phyloP scores from a whole-genome alignment of 2,888 invertebrate species.

The Hypsopygia costalis region DNA sequence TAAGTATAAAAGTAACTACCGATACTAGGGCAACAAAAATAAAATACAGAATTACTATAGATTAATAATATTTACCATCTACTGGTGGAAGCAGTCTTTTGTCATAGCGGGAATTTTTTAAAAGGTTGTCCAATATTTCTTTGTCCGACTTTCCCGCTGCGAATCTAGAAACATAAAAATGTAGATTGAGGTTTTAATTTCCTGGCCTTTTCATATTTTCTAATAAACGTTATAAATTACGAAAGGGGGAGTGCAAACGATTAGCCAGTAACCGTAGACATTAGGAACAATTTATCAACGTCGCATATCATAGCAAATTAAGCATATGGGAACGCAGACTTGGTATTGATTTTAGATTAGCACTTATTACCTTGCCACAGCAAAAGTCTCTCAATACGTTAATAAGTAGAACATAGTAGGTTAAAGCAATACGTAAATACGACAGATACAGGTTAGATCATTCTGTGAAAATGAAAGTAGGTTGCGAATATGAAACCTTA shows the following conservation, averaged over 20 bases:
- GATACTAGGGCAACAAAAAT: background rate
- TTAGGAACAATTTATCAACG: constrained; percentile 37
- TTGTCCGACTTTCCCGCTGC: constrained; percentile 96
- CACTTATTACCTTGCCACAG: constrained; percentile 38
- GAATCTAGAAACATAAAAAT: constrained; percentile 83
- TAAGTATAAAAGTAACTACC: background rate
- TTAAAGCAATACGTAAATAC: constrained; percentile 11
- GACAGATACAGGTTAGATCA: too few relatives aligned
- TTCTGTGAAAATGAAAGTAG: too few relatives aligned
- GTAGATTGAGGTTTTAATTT: background rate
- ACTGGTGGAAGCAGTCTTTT: constrained; percentile 95
- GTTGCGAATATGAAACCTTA: too few relatives aligned
- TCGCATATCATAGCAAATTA: constrained; percentile 44
- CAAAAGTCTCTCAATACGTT: constrained; percentile 31
- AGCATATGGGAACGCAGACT: constrained; percentile 35
- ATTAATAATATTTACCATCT: constrained; percentile 82
- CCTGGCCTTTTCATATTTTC: background rate
- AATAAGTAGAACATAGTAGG: constrained; percentile 25
- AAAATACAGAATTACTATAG: constrained; percentile 8
- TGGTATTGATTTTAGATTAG: constrained; percentile 60
- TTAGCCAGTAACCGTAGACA: constrained; percentile 14
- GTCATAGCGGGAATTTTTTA: constrained; percentile 94
- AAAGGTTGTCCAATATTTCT: constrained; percentile 94
- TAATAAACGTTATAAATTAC: constrained; percentile 8
- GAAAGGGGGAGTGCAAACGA: constrained; percentile 9